phyloP scores from a whole-genome alignment of 2,888 invertebrate genomes.

The Drosophila paranaensis region DNA sequence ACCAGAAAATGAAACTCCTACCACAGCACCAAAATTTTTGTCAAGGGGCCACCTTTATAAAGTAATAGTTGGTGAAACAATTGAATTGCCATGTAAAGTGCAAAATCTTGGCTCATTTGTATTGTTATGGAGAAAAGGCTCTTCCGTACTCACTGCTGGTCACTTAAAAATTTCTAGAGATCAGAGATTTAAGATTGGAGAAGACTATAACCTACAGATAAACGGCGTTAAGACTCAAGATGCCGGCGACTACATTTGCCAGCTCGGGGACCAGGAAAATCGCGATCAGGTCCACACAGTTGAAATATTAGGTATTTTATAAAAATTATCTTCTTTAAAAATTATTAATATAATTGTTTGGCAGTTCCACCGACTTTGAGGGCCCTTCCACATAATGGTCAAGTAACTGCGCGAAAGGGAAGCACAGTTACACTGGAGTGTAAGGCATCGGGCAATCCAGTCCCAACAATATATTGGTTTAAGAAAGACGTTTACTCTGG shows the following conservation, averaged over 20 bases:
- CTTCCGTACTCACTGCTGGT: slow-evolving; percentile 89
- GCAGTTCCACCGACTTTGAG: slow-evolving; percentile 89
- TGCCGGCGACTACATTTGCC: slow-evolving; percentile 90
- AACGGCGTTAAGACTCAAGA: slow-evolving; percentile 90
- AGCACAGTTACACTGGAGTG: slow-evolving; percentile 90
- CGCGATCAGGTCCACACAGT: slow-evolving; percentile 90
- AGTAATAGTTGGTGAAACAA: slow-evolving; percentile 91
- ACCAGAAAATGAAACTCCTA: slow-evolving; percentile 78
- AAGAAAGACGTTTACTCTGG: slow-evolving; percentile 86
- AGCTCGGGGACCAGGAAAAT: slow-evolving; percentile 89
- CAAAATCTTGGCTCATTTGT: slow-evolving; percentile 90
- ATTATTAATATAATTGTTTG: slow-evolving; percentile 1
- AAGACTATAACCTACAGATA: slow-evolving; percentile 90
- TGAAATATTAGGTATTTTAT: slow-evolving; percentile 86
- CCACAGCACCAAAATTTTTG: slow-evolving; percentile 88
- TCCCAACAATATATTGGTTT: slow-evolving; percentile 90
- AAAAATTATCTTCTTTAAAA: slow-evolving; percentile 61
- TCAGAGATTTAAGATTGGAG: slow-evolving; percentile 88
- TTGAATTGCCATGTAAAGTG: slow-evolving; percentile 91
- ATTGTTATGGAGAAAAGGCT: slow-evolving; percentile 89
- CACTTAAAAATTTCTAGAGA: slow-evolving; percentile 90
- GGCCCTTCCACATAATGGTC: slow-evolving; percentile 88
- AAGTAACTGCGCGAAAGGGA: slow-evolving; percentile 89
- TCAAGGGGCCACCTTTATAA: slow-evolving; percentile 91
- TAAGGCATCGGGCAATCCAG: slow-evolving; percentile 90